A percentile compares a stretch with the other conserved stretches of the same genome.
phyloP scores from a whole-genome alignment of 2,888 invertebrate genomes.

The Hyposoter dolosus region DNA sequence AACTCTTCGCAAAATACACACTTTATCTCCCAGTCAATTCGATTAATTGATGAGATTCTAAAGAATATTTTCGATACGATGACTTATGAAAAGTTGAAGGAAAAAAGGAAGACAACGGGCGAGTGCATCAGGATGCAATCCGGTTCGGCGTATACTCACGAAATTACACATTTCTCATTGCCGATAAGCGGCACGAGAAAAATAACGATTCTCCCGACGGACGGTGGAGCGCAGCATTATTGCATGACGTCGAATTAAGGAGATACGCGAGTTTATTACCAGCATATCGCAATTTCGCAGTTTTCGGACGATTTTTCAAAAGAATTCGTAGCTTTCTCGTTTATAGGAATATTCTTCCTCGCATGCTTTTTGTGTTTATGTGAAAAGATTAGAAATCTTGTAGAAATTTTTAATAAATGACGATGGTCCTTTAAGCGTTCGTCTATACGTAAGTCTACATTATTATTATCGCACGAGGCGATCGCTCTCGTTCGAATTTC shows the following conservation, averaged over 20 bases:
- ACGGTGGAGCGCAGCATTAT: background rate
- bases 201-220: background rate
- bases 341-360: background rate
- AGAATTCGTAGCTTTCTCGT: background rate
- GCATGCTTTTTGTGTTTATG: background rate
- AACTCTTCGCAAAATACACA: background rate
- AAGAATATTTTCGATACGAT: background rate
- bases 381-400: background rate
- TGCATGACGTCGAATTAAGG: constrained; percentile 17
- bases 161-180: constrained; percentile 15
- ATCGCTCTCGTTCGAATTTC: constrained; percentile 72
- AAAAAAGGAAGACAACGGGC: constrained; percentile 20
- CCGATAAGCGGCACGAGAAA: background rate
- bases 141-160: constrained; percentile 42
- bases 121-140: constrained; percentile 45
- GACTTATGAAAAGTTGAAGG: background rate
- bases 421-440: constrained; percentile 37
- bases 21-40: background rate
- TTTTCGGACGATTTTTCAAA: background rate
- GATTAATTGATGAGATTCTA: constrained; percentile 17
- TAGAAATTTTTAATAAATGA: background rate
- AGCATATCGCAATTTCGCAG: background rate
- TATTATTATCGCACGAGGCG: constrained; percentile 67
- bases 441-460: constrained; percentile 23
- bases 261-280: constrained; percentile 37